A percentile compares a stretch with the other conserved stretches of the same genome.
Conservation (phyloP, 2,888 invertebrate genomes). For the Apodemia zela region DNA sequence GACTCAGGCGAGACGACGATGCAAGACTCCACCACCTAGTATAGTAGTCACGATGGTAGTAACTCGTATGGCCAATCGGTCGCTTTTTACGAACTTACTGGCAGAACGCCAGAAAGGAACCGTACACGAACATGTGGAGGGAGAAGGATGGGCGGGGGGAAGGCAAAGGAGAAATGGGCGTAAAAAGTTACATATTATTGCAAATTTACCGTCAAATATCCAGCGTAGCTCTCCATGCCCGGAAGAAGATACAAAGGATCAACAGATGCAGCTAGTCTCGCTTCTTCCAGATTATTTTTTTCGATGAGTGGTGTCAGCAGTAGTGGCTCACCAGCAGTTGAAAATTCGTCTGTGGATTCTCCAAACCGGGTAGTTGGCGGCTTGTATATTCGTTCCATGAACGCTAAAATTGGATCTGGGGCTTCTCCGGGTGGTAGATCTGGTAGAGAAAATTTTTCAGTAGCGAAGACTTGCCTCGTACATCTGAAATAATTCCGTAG, state of each 20-base stretch:
- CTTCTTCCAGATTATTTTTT: slow-evolving; percentile 70
- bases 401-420: slow-evolving; percentile 64
- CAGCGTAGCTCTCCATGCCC: slow-evolving; percentile 73
- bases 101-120: no score
- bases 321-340: slow-evolving; percentile 67
- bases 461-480: slow-evolving; percentile 36
- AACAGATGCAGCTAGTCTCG: slow-evolving; percentile 64
- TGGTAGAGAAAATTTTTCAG: slow-evolving; percentile 50
- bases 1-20: no score
- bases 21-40: no score
- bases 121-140: no score
- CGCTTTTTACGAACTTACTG: no score
- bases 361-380: slow-evolving; percentile 41
- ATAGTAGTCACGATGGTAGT: no score
- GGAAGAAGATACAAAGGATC: slow-evolving; percentile 59
- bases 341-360: slow-evolving; percentile 41
- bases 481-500: slow-evolving; percentile 41
- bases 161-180: no score
- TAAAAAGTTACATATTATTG: background rate
- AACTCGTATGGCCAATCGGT: no score
- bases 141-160: no score
- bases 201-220: slow-evolving; percentile 63
- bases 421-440: slow-evolving; percentile 68
- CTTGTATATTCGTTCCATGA: slow-evolving; percentile 63
- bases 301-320: slow-evolving; percentile 79